phyloP scores from a whole-genome alignment of 2,888 invertebrate genomes.

The Ennomos quercinarius region DNA sequence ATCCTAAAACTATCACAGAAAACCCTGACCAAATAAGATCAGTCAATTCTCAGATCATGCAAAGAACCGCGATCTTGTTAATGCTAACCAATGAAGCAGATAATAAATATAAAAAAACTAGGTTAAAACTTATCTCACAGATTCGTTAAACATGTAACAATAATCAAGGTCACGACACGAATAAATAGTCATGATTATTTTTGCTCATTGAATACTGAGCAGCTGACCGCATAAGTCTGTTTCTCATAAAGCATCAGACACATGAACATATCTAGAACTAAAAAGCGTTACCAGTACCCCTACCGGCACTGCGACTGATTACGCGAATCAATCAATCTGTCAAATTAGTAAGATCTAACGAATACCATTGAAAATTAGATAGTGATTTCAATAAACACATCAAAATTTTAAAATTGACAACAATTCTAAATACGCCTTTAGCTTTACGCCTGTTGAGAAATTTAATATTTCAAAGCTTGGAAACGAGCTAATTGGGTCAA shows the following conservation, averaged over 20 bases:
- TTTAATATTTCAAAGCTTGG: too few relatives aligned
- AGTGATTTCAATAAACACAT: too few relatives aligned
- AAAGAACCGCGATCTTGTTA: slow-evolving; percentile 14
- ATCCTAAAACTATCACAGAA: slow-evolving; percentile 5
- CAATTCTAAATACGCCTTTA: too few relatives aligned
- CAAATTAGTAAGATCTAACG: too few relatives aligned
- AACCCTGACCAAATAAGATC: slow-evolving; percentile 5
- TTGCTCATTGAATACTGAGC: slow-evolving; percentile 46
- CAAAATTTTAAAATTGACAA: too few relatives aligned
- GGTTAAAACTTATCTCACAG: slow-evolving; percentile 26
- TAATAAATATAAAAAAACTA: slow-evolving; percentile 16
- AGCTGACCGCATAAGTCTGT: slow-evolving; percentile 50
- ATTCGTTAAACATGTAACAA: slow-evolving; percentile 37
- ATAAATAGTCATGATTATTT: slow-evolving; percentile 48
- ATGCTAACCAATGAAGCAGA: slow-evolving; percentile 16
- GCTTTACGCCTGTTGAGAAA: too few relatives aligned
- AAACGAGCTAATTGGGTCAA: too few relatives aligned
- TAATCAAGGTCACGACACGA: slow-evolving; percentile 51
- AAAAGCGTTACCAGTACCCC: too few relatives aligned
- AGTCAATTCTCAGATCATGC: too few relatives aligned
- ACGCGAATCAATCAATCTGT: too few relatives aligned
- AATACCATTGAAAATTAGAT: too few relatives aligned
- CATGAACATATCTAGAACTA: neutral
- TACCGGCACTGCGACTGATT: too few relatives aligned
- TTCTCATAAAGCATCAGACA: slow-evolving; percentile 27